Evolutionary conservation across 1,140 invertebrate genomes (phyloP), one percentile per base, ranked within the genome.

Genomic region (Anadara kagoshimensis): DNA sequence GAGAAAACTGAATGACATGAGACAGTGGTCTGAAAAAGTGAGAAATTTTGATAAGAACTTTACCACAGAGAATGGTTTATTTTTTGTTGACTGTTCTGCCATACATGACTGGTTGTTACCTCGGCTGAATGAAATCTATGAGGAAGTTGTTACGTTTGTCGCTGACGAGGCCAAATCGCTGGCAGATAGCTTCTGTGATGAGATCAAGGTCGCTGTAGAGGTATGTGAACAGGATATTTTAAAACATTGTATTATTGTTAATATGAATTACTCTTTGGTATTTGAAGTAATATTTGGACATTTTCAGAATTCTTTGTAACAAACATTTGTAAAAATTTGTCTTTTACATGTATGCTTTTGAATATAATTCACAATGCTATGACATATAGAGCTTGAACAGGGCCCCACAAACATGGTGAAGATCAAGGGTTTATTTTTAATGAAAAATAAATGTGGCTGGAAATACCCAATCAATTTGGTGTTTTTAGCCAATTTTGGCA

Each of bases 1-100:
- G 87, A 86, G 88, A 89, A 87, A 85, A 79, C 72, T 89, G 58
- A 88, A 80, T 41, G 84, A 86, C 57, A 62, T 89, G 22, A 77
- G 85, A 29, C 77, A 80, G 61, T 89, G 87, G 87, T 81, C 79
- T 43, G 87, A 89, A 22, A 84, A 81, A 72, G 81, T 88, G 10
- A 76, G 82, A n/a, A 85, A 83, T 68, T 88, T 87, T 83, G 87
- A 89, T 44, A 59, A 73, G n/a, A 80, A 57, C 61, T 86, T 86
- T 45, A 77, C 78, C 5, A 86, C 88, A 18, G 76, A 83, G 54
- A 89, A 89, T 78, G 82, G 84, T 36, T 51, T 89, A 41, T 80
- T 89, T 66, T 85, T 73, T 45, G 68, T 89, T 14, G 85, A 89
- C 78, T 89, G 87, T 73, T 73, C 75, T 1, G 76, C 79, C 11